These are phyloP conservation scores for Galendromus occidentalis DNA, from an alignment of 1,140 invertebrate genomes.

Conservation along the genomic window DNA sequence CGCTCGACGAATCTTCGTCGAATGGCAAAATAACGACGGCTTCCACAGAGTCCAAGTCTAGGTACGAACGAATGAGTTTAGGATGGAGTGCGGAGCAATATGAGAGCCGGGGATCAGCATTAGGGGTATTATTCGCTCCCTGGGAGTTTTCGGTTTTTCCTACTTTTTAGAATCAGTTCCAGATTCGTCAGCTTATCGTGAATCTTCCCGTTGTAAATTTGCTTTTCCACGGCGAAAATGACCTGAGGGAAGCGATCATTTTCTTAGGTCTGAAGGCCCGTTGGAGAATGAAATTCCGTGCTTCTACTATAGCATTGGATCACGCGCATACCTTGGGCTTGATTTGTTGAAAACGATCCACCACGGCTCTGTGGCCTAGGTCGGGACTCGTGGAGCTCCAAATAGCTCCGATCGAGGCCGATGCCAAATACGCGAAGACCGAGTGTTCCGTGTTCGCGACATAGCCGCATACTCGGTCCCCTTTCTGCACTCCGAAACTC, in stretches of 20 bases:
- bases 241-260: background rate
- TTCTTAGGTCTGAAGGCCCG: too few relatives aligned
- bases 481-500: conserved; percentile 14
- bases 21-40: background rate
- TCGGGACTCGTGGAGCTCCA: conserved; percentile 19
- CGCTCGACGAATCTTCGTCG: background rate
- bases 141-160: too few relatives aligned
- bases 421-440: conserved; percentile 17
- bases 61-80: background rate
- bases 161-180: conserved; percentile 3
- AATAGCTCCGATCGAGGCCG: conserved; percentile 18
- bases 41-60: background rate
- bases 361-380: conserved; percentile 16
- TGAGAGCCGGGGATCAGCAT: too few relatives aligned
- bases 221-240: conserved; percentile 16
- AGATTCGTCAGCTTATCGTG: conserved; percentile 14
- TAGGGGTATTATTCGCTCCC: too few relatives aligned
- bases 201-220: conserved; percentile 7
- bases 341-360: conserved; percentile 15
- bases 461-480: conserved; percentile 14
- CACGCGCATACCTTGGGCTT: conserved; percentile 15
- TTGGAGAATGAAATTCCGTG: too few relatives aligned
- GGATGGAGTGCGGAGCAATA: too few relatives aligned
- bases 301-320: too few relatives aligned
- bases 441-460: conserved; percentile 18